Evolutionary conservation across 1,140 invertebrate species (phyloP).

Genomic region (Caerostris extrusa): DNA sequence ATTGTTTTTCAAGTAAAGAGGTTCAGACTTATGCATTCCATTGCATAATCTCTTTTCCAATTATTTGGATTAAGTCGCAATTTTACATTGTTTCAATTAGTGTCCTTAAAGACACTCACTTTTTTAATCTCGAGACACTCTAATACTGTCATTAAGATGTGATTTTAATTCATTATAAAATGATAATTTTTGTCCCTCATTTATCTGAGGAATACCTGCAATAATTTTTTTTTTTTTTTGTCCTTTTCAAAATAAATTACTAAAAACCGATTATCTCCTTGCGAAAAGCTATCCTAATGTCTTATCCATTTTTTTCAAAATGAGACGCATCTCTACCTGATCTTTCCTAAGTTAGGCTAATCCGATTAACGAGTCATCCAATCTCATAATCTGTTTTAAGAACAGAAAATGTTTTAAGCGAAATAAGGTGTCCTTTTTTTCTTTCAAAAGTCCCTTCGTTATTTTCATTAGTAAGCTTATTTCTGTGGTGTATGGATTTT

Average conservation of each 20-base stretch:
- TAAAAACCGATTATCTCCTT: not conserved
- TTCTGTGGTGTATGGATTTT: too few species aligned
- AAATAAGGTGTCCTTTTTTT: not conserved
- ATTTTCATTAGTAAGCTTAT: too few species aligned
- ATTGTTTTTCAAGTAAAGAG: too few species aligned
- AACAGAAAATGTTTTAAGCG: conserved; percentile 1
- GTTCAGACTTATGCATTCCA: too few species aligned
- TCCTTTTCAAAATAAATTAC: not conserved
- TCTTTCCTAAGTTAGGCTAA: not conserved
- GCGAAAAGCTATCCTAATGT: not conserved
- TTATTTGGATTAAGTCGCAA: not conserved
- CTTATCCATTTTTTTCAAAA: not conserved
- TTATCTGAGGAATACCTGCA: not conserved
- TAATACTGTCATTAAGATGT: not conserved
- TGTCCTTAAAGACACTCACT: not conserved
- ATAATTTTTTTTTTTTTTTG: not conserved
- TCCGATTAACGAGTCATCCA: conserved; percentile 26
- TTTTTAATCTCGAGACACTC: not conserved
- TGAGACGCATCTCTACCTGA: not conserved
- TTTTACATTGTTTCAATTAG: not conserved
- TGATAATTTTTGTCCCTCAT: not conserved
- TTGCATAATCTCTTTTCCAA: not conserved
- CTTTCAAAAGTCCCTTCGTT: too few species aligned
- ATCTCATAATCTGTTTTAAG: conserved; percentile 39
- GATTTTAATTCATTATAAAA: not conserved